These are phyloP conservation scores for Poeciliopsis retropinna DNA, from an alignment of 2,113 vertebrate genomes.

Conservation along the genomic window DNA sequence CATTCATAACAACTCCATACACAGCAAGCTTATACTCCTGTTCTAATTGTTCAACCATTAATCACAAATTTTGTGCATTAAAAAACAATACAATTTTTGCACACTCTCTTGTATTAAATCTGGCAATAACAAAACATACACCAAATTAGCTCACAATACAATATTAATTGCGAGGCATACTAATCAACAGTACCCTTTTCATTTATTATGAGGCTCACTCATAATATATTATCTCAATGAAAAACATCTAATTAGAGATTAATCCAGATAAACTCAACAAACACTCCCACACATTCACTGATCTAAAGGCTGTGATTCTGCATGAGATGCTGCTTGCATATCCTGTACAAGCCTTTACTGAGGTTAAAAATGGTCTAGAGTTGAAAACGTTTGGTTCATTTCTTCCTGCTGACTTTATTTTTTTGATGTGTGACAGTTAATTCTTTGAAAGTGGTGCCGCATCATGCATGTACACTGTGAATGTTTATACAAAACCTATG, in stretches of 20 bases:
- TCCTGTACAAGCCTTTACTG: background rate
- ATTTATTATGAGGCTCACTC: slow-evolving; percentile 53
- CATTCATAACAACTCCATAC: background rate
- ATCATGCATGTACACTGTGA: background rate
- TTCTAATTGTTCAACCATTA: slow-evolving; percentile 32
- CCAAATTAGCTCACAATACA: slow-evolving; percentile 29
- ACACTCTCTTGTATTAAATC: slow-evolving; percentile 30
- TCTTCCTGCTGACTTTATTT: slow-evolving; percentile 9
- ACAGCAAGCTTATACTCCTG: background rate
- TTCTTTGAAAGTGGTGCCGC: background rate
- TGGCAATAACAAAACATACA: slow-evolving; percentile 36
- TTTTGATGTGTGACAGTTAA: background rate
- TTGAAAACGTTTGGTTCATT: slow-evolving; percentile 22
- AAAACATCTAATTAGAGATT: slow-evolving; percentile 67
- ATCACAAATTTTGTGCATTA: slow-evolving; percentile 6
- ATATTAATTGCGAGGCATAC: slow-evolving; percentile 43
- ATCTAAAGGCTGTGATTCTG: slow-evolving; percentile 49
- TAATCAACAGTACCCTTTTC: slow-evolving; percentile 44
- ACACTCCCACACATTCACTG: slow-evolving; percentile 44
- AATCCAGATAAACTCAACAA: slow-evolving; percentile 64
- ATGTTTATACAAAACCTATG: too few species aligned
- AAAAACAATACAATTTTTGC: background rate
- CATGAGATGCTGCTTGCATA: background rate
- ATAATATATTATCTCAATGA: slow-evolving; percentile 41
- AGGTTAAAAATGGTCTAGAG: background rate